These are phyloP conservation scores for Eupithecia inturbata DNA, from an alignment of 2,888 invertebrate genomes.

Conservation along the genomic window DNA sequence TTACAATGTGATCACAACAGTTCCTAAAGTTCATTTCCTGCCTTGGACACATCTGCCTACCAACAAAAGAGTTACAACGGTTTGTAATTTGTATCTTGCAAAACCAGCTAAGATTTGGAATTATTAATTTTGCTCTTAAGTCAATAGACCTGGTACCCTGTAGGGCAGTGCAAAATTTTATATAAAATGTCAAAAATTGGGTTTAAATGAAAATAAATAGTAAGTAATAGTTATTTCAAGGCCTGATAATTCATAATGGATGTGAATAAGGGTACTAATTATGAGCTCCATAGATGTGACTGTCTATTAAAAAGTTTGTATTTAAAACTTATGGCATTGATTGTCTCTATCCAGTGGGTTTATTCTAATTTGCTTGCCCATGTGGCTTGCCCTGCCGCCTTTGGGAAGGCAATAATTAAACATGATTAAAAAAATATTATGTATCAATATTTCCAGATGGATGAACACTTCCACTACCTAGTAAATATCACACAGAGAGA, in stretches of 20 bases:
- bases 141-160: no score
- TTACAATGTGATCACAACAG: constrained; percentile 82
- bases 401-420: background rate
- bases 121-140: no score
- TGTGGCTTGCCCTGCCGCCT: background rate
- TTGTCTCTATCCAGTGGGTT: background rate
- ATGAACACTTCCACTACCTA: constrained; percentile 85
- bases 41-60: constrained; percentile 83
- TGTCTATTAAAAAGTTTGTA: background rate
- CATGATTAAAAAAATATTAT: background rate
- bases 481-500: constrained; percentile 86
- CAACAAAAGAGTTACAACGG: constrained; percentile 62
- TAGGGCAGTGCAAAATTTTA: no score
- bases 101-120: background rate
- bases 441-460: constrained; percentile 59
- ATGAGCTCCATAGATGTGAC: background rate
- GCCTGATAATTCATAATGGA: background rate
- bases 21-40: constrained; percentile 86
- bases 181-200: no score
- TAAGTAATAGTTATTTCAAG: background rate
- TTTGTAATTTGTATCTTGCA: constrained; percentile 42
- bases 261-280: background rate
- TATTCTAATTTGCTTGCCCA: background rate
- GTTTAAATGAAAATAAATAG: no score
- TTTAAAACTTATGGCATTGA: background rate